Percentiles rank a stretch among this genome's conserved stretches.
Evolutionary conservation across 2,888 invertebrate genomes (phyloP).

Genomic region (Hoplodrina blanda): DNA sequence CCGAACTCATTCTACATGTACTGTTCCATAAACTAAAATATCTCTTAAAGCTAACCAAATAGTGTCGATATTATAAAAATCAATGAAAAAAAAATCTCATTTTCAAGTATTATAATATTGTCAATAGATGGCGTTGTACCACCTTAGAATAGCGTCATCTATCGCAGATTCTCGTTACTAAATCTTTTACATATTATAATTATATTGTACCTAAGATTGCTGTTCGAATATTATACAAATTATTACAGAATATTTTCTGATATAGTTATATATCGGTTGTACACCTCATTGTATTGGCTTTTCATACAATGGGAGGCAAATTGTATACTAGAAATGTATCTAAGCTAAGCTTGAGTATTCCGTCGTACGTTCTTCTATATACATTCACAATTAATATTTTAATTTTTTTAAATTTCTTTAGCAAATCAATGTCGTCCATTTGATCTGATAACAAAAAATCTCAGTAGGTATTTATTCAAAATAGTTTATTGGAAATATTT

Average conservation of each 20-base stretch:
- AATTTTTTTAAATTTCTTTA: not conserved
- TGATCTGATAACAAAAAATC: conserved; percentile 53
- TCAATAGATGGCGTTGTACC: conserved; percentile 25
- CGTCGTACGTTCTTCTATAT: not conserved
- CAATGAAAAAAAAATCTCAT: not conserved
- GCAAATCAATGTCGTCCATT: conserved; percentile 9
- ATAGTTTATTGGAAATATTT: not conserved
- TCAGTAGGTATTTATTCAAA: conserved; percentile 34
- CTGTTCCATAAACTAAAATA: not conserved
- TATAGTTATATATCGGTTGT: conserved; percentile 4
- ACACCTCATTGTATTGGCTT: not conserved
- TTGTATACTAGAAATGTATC: not conserved
- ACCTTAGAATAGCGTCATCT: conserved; percentile 29
- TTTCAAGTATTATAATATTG: not conserved
- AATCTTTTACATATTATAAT: not conserved
- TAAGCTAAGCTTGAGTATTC: not conserved
- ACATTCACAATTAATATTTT: not conserved
- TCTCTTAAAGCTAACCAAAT: not conserved
- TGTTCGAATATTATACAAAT: conserved; percentile 3
- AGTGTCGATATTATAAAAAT: not conserved
- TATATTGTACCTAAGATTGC: not conserved
- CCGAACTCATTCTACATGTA: not conserved
- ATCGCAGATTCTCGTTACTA: not conserved
- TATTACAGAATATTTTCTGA: conserved; percentile 26
- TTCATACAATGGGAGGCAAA: not conserved